Percentiles rank a stretch among this genome's conserved stretches.
Conservation (phyloP, 1,140 invertebrate species). For the Oedothorax gibbosus region DNA sequence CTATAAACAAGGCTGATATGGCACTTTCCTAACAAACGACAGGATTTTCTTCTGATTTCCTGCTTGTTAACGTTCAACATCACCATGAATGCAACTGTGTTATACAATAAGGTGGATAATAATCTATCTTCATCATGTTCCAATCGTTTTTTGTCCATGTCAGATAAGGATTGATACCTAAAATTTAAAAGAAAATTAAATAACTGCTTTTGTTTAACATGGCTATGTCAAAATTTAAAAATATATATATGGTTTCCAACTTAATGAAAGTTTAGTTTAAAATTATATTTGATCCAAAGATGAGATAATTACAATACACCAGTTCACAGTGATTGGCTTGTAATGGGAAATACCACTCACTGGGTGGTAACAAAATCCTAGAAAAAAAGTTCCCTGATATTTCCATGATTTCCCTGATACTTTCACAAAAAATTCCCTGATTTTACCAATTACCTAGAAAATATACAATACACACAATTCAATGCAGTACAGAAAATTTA, state of each 20-base stretch:
- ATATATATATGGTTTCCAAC: not conserved
- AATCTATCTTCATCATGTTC: slow-evolving; percentile 98
- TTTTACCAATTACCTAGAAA: too few species aligned
- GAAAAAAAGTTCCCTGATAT: too few species aligned
- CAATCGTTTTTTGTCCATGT: slow-evolving; percentile 86
- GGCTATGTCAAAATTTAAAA: not conserved
- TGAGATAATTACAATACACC: too few species aligned
- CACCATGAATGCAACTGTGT: slow-evolving; percentile 95
- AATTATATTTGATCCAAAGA: too few species aligned
- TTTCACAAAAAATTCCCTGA: too few species aligned
- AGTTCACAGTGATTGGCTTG: too few species aligned
- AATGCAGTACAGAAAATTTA: too few species aligned
- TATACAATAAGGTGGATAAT: slow-evolving; percentile 95
- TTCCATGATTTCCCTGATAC: too few species aligned
- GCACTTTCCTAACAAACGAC: slow-evolving; percentile 91
- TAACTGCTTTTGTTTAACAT: not conserved
- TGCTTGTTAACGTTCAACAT: slow-evolving; percentile 90
- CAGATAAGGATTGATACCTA: slow-evolving; percentile 63
- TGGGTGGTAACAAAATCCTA: too few species aligned
- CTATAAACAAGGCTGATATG: slow-evolving; percentile 98
- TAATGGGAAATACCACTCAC: too few species aligned
- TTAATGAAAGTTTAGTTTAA: too few species aligned
- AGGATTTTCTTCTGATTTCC: slow-evolving; percentile 91
- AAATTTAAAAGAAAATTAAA: not conserved
- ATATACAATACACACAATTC: too few species aligned